These are phyloP conservation scores for Psittacara wagleri DNA, from an alignment of 2,113 vertebrate genomes.

Conservation along the genomic window DNA sequence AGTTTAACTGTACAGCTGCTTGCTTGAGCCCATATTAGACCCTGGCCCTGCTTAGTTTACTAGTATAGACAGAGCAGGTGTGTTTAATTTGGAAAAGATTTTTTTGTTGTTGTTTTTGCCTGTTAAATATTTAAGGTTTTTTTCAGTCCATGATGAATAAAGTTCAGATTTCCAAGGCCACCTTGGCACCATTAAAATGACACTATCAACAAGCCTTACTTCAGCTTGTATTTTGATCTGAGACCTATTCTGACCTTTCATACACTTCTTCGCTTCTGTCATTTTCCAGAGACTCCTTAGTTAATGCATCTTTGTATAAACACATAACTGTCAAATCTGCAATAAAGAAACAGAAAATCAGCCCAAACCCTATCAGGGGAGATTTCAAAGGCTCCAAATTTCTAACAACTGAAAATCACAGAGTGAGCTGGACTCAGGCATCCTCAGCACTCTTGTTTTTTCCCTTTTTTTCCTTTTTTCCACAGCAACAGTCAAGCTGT, in stretches of 20 bases:
- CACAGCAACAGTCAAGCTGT: slow-evolving; percentile 18
- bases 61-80: neutral
- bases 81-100: neutral
- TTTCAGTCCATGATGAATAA: neutral
- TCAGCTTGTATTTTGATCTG: neutral
- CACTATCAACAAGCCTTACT: neutral
- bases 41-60: neutral
- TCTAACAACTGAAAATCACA: neutral
- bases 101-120: neutral
- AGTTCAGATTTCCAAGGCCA: neutral
- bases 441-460: neutral
- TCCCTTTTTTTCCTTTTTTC: neutral
- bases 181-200: neutral
- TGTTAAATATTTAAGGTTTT: neutral
- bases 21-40: neutral
- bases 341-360: neutral
- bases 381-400: neutral
- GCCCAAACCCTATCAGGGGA: neutral
- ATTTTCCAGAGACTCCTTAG: neutral
- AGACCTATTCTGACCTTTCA: slow-evolving; percentile 8
- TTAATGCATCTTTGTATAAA: slow-evolving; percentile 8
- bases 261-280: neutral
- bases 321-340: neutral
- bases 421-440: neutral
- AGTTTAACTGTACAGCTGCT: neutral